Conservation (phyloP, 2,888 invertebrate species). For the Drosophila falleni region DNA sequence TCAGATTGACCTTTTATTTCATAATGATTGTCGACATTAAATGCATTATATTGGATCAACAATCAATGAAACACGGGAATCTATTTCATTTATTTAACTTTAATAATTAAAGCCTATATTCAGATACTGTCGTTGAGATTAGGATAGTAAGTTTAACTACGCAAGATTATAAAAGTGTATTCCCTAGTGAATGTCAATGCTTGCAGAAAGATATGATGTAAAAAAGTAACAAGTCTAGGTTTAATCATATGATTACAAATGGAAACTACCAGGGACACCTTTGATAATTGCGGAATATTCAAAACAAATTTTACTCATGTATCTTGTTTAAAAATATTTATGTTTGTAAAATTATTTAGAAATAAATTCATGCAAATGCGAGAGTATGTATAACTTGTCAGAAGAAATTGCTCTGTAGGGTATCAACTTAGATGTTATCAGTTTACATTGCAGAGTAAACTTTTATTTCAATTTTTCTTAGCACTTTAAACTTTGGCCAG, state of each 20-base stretch:
- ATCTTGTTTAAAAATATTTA: background rate
- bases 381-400: conserved; percentile 9
- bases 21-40: conserved; percentile 62
- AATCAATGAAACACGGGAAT: background rate
- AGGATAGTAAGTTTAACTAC: background rate
- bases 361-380: no score
- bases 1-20: conserved; percentile 53
- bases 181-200: background rate
- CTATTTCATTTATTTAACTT: no score
- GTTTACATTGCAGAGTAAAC: conserved; percentile 46
- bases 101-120: no score
- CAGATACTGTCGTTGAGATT: no score
- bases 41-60: background rate
- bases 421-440: conserved; percentile 66
- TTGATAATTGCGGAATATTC: background rate
- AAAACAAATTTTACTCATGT: background rate
- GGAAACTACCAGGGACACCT: background rate
- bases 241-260: background rate
- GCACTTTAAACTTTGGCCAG: conserved; percentile 75
- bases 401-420: conserved; percentile 11
- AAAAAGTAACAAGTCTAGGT: background rate
- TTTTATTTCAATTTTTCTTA: conserved; percentile 68
- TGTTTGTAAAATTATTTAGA: background rate
- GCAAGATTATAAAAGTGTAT: background rate
- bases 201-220: background rate